Evolutionary conservation across 2,113 vertebrate species (phyloP).

Genomic region (Rhabdornis inornatus): DNA sequence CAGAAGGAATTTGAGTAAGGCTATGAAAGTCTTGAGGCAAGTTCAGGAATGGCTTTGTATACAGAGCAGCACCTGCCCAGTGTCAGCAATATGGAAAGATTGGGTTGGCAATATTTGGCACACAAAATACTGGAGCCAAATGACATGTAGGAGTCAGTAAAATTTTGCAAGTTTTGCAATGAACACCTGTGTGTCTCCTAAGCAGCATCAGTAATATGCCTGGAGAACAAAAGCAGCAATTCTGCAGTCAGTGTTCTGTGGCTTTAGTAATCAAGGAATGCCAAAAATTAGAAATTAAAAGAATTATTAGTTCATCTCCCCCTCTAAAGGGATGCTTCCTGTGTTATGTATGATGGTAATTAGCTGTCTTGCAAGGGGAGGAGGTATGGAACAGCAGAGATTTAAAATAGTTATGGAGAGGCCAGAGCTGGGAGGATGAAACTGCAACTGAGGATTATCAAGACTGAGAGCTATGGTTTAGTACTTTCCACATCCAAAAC

Average conservation of each 20-base stretch:
- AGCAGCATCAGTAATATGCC: neutral
- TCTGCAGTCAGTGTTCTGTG: neutral
- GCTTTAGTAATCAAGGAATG: neutral
- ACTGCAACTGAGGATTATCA: neutral
- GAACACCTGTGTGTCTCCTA: neutral
- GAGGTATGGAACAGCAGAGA: neutral
- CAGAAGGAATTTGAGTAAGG: neutral
- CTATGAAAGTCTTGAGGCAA: neutral
- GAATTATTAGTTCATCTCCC: neutral
- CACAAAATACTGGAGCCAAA: neutral
- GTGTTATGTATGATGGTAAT: neutral
- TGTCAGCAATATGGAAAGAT: neutral
- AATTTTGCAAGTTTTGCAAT: neutral
- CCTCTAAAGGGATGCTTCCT: neutral
- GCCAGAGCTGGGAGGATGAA: neutral
- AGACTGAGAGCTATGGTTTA: neutral
- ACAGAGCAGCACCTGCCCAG: neutral
- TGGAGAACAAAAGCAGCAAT: neutral
- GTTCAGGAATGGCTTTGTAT: neutral
- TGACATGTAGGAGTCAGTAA: neutral
- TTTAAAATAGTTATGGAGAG: slow-evolving; percentile 19
- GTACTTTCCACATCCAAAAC: slow-evolving; percentile 6
- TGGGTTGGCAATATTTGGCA: neutral
- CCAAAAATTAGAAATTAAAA: neutral
- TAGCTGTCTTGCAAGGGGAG: neutral